phyloP scores from a whole-genome alignment of 2,113 vertebrate genomes.

The Sula dactylatra region DNA sequence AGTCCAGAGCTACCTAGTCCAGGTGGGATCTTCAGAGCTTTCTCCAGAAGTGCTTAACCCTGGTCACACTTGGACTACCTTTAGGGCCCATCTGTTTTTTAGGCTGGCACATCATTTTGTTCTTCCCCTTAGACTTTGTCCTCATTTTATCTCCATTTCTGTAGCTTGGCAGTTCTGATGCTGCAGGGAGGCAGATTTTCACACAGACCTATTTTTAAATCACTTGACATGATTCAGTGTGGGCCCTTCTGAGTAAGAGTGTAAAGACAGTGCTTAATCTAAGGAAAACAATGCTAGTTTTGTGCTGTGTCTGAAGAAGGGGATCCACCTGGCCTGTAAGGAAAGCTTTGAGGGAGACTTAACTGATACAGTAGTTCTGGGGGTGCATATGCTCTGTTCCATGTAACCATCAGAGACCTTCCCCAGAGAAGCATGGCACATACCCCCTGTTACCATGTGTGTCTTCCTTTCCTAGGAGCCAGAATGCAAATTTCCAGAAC shows the following conservation, averaged over 20 bases:
- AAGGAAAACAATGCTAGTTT: not conserved
- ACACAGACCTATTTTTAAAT: constrained; percentile 49
- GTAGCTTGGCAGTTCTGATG: not conserved
- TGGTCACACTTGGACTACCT: not conserved
- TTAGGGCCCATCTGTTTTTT: not conserved
- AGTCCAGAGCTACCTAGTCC: not conserved
- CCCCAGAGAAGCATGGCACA: not conserved
- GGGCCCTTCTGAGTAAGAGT: constrained; percentile 24
- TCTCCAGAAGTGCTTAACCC: not conserved
- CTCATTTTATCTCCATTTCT: constrained; percentile 31
- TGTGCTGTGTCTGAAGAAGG: not conserved
- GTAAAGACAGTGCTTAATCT: not conserved
- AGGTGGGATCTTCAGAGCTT: not conserved
- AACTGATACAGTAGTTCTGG: not conserved
- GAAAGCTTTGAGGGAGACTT: not conserved
- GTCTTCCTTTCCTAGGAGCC: constrained; percentile 81
- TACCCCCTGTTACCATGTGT: constrained; percentile 42
- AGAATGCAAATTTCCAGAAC: constrained; percentile 98
- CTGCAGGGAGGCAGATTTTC: constrained; percentile 37
- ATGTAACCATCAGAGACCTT: not conserved
- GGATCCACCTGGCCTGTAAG: not conserved
- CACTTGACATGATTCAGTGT: not conserved
- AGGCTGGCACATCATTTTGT: not conserved
- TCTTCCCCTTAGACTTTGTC: not conserved
- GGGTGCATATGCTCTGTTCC: not conserved